These are phyloP conservation scores for Aquatica leii DNA, from an alignment of 2,888 invertebrate species.

Conservation along the genomic window DNA sequence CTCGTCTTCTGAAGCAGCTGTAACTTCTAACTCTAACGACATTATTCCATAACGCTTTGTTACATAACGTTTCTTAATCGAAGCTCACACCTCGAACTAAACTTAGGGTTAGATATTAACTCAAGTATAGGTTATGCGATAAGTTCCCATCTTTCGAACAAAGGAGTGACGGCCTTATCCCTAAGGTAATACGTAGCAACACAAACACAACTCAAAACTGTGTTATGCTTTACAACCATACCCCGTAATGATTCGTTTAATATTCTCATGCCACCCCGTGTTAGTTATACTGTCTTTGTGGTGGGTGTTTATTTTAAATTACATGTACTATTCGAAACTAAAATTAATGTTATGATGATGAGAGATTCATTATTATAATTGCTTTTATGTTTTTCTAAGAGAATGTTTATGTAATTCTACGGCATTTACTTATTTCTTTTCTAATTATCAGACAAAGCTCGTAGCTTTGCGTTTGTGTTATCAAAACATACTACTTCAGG, in stretches of 20 bases:
- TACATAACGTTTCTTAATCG: constrained; percentile 14
- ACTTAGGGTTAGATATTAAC: constrained; percentile 13
- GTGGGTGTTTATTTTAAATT: constrained; percentile 30
- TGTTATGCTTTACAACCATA: constrained; percentile 30
- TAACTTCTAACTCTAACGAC: constrained; percentile 4
- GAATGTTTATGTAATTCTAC: neutral
- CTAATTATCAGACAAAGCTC: neutral
- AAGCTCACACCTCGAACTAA: constrained; percentile 18
- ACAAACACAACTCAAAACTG: constrained; percentile 36
- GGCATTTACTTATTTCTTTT: neutral
- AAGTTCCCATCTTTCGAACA: constrained; percentile 28
- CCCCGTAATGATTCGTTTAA: constrained; percentile 34
- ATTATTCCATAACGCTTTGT: constrained; percentile 11
- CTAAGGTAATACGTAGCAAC: constrained; percentile 31
- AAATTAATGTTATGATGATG: constrained; percentile 7
- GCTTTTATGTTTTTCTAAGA: constrained; percentile 12
- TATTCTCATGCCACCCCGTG: constrained; percentile 27
- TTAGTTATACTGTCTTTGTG: constrained; percentile 33
- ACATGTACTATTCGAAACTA: constrained; percentile 14
- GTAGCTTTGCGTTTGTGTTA: neutral
- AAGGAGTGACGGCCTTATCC: constrained; percentile 25
- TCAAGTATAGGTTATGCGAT: constrained; percentile 26
- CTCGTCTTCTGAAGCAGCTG: no score
- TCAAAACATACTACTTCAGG: no score
- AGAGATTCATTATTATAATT: constrained; percentile 12